These are phyloP conservation scores for Sitodiplosis mosellana DNA, from an alignment of 1,140 invertebrate species.

Conservation along the genomic window DNA sequence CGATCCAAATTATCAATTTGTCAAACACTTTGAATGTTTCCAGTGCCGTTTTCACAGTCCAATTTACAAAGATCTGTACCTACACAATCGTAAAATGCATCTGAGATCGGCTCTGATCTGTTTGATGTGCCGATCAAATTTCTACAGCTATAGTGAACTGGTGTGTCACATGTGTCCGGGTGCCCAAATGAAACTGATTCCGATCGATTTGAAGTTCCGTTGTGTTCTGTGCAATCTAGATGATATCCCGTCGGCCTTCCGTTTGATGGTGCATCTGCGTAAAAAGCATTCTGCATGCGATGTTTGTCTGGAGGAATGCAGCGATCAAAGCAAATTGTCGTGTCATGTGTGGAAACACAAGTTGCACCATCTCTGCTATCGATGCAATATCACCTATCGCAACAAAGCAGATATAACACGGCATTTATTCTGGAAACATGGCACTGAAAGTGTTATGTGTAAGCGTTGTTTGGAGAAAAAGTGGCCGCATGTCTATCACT, in stretches of 20 bases:
- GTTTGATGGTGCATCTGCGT: constrained; percentile 66
- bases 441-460: constrained; percentile 66
- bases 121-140: constrained; percentile 69
- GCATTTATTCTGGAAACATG: constrained; percentile 80
- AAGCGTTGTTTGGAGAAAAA: constrained; percentile 72
- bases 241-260: constrained; percentile 61
- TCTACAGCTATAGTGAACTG: constrained; percentile 69
- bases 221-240: constrained; percentile 56
- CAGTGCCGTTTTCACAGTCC: constrained; percentile 56
- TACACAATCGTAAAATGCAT: constrained; percentile 69
- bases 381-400: constrained; percentile 64
- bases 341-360: constrained; percentile 81
- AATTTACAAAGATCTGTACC: constrained; percentile 61
- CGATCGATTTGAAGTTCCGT: constrained; percentile 33
- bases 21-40: constrained; percentile 60
- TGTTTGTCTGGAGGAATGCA: constrained; percentile 61
- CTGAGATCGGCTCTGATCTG: constrained; percentile 59
- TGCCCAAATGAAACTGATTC: constrained; percentile 37
- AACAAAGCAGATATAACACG: constrained; percentile 73
- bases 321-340: constrained; percentile 49
- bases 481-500: constrained; percentile 79
- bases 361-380: constrained; percentile 64
- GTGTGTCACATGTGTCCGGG: constrained; percentile 70
- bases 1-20: constrained; percentile 26
- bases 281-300: constrained; percentile 68